Percentiles rank a stretch among this genome's conserved stretches.
Evolutionary conservation across 2,113 vertebrate genomes (phyloP).

Genomic region (Electrona antarctica): DNA sequence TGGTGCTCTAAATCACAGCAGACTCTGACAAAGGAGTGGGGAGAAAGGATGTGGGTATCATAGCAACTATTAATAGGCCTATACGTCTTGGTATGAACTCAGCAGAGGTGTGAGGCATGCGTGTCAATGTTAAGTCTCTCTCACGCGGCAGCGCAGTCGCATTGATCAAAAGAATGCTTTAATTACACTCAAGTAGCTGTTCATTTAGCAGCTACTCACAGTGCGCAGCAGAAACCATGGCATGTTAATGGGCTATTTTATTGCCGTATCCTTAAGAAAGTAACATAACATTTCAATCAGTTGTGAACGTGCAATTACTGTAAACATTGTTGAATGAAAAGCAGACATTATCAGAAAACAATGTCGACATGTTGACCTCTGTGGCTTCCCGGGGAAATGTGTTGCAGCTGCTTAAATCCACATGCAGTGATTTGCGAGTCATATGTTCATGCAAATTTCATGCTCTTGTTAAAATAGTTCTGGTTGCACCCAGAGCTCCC

Average conservation of each 20-base stretch:
- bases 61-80: slow-evolving; percentile 74
- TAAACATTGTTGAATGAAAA: slow-evolving; percentile 47
- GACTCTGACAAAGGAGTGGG: slow-evolving; percentile 60
- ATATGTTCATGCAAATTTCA: slow-evolving; percentile 39
- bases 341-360: slow-evolving; percentile 48
- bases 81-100: slow-evolving; percentile 38
- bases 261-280: slow-evolving; percentile 27
- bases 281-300: slow-evolving; percentile 41
- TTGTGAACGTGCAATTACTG: slow-evolving; percentile 47
- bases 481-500: slow-evolving; percentile 1
- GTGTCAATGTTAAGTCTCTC: background rate
- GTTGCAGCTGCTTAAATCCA: slow-evolving; percentile 53
- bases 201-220: slow-evolving; percentile 23
- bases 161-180: slow-evolving; percentile 6
- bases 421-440: slow-evolving; percentile 47
- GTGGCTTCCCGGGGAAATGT: slow-evolving; percentile 44
- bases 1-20: slow-evolving; percentile 62
- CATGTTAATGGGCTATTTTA: slow-evolving; percentile 50
- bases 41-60: slow-evolving; percentile 72
- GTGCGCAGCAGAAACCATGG: slow-evolving; percentile 25
- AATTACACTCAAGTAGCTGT: slow-evolving; percentile 17
- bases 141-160: slow-evolving; percentile 11
- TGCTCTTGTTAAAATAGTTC: slow-evolving; percentile 49
- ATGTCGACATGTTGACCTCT: slow-evolving; percentile 64
- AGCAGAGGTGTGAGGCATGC: slow-evolving; percentile 21